Percentiles rank a stretch among this genome's conserved stretches.
phyloP scores from a whole-genome alignment of 2,888 invertebrate species.

The Dasypogon diadema region DNA sequence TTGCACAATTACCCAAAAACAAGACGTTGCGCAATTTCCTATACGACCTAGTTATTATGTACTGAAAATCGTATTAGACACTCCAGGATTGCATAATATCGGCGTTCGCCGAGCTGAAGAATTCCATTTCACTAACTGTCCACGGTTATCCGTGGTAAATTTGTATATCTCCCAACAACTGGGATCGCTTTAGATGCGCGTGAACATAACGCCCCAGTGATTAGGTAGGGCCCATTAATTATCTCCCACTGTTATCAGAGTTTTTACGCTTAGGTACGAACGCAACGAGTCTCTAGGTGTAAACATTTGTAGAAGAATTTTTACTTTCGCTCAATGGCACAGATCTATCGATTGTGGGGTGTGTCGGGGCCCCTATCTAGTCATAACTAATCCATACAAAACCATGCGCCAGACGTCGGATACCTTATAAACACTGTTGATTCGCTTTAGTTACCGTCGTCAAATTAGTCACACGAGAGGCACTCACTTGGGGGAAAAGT shows the following conservation, averaged over 20 bases:
- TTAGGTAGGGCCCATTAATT: neutral
- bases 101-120: neutral
- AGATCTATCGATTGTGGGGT: slow-evolving; percentile 11
- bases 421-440: neutral
- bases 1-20: slow-evolving; percentile 19
- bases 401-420: neutral
- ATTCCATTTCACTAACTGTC: neutral
- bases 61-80: slow-evolving; percentile 20
- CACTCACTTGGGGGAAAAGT: slow-evolving; percentile 21
- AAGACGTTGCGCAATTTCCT: slow-evolving; percentile 12
- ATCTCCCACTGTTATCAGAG: neutral
- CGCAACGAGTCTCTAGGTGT: neutral
- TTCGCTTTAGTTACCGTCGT: neutral
- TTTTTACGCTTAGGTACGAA: too few relatives aligned
- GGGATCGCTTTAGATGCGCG: neutral
- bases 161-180: neutral
- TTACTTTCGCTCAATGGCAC: slow-evolving; percentile 4
- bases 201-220: neutral
- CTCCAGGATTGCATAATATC: slow-evolving; percentile 4
- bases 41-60: slow-evolving; percentile 29
- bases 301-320: neutral
- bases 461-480: slow-evolving; percentile 42
- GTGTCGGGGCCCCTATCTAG: too few relatives aligned
- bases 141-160: neutral
- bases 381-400: neutral